Percentiles rank a stretch among this genome's conserved stretches.
Conservation (phyloP, 2,888 invertebrate species). For the Tachina lurida region DNA sequence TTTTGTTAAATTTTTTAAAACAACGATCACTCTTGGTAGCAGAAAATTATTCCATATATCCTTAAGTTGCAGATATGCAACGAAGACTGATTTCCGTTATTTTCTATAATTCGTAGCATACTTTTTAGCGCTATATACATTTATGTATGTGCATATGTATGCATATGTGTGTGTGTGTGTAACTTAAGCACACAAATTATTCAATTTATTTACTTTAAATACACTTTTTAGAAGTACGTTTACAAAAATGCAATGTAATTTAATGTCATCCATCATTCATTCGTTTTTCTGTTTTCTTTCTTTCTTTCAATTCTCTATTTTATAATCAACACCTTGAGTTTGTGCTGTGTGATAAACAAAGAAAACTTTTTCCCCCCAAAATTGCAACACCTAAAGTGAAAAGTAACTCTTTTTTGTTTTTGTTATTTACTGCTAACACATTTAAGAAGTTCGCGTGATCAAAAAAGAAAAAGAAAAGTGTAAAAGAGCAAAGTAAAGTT, state of each 20-base stretch:
- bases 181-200: conserved; percentile 21
- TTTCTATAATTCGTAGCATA: conserved; percentile 12
- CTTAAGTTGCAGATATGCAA: neutral
- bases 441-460: conserved; percentile 51
- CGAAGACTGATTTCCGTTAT: neutral
- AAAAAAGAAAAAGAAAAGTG: conserved; percentile 2
- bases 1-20: no score
- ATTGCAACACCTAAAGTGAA: conserved; percentile 33
- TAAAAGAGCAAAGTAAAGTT: conserved; percentile 31
- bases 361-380: conserved; percentile 4
- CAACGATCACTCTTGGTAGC: no score
- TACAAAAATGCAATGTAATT: conserved; percentile 27
- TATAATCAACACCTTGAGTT: conserved; percentile 20
- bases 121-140: conserved; percentile 9
- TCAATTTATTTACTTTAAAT: conserved; percentile 37
- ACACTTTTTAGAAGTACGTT: conserved; percentile 3
- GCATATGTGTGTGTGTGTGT: neutral
- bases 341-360: conserved; percentile 24
- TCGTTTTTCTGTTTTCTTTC: neutral
- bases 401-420: neutral
- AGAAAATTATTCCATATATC: no score
- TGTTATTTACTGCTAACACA: conserved; percentile 46
- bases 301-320: conserved; percentile 5
- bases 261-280: conserved; percentile 50
- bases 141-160: no score